Conservation (phyloP, 2,113 vertebrate genomes). For the Xenotilapia flavipinnis region DNA sequence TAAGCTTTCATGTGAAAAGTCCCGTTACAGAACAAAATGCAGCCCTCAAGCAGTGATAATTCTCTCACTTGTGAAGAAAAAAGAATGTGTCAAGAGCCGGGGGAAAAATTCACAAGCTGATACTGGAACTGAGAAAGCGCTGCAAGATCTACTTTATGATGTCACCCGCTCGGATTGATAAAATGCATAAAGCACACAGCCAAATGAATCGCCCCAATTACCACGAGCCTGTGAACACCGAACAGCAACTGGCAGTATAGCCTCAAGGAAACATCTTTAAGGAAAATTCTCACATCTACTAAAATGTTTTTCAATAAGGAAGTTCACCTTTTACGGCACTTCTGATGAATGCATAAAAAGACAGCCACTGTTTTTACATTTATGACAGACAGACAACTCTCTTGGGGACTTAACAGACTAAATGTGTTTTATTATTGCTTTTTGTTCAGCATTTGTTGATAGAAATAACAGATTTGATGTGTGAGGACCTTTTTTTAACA, state of each 20-base stretch:
- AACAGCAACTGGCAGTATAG: not conserved
- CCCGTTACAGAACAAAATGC: slow-evolving; percentile 3
- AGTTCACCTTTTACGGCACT: not conserved
- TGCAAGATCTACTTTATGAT: slow-evolving; percentile 8
- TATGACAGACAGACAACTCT: not conserved
- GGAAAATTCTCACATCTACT: not conserved
- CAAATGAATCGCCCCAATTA: slow-evolving; percentile 4
- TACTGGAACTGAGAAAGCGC: not conserved
- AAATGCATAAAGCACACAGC: slow-evolving; percentile 1
- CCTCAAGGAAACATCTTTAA: not conserved
- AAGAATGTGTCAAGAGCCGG: not conserved
- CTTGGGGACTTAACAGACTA: not conserved
- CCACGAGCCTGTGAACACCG: not conserved
- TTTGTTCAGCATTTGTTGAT: not conserved
- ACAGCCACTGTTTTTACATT: not conserved
- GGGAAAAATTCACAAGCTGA: slow-evolving; percentile 4
- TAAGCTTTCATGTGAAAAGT: not conserved
- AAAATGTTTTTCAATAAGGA: not conserved
- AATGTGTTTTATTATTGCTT: not conserved
- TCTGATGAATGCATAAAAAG: not conserved
- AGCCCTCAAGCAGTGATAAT: not conserved
- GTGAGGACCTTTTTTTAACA: not conserved
- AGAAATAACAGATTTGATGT: not conserved
- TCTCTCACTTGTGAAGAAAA: not conserved
- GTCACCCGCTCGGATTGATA: not conserved